phyloP scores from a whole-genome alignment of 2,797 vertebrate species.

The Sebastiscus tertius region DNA sequence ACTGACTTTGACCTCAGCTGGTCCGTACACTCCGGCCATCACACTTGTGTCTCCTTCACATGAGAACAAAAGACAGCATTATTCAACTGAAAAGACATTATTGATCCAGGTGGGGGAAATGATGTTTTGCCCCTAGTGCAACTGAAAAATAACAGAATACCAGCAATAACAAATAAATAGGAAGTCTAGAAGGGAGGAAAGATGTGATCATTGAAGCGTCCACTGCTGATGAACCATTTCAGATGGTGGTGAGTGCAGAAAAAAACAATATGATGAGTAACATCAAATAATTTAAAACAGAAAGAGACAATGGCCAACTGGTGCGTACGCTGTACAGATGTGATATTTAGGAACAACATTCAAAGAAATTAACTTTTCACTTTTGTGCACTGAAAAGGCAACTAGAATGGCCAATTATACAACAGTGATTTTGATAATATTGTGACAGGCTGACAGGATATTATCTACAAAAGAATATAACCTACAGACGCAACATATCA shows the following conservation, averaged over 20 bases:
- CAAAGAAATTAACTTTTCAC: neutral
- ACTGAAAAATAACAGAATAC: neutral
- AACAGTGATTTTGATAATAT: neutral
- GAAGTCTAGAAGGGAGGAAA: neutral
- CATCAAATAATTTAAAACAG: neutral
- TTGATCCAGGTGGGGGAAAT: neutral
- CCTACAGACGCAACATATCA: neutral
- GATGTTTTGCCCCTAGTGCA: neutral
- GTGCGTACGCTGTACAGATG: neutral
- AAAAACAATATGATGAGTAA: neutral
- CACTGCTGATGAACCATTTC: neutral
- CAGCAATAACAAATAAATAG: neutral
- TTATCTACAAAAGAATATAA: neutral
- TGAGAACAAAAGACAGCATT: neutral
- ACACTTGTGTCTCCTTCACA: constrained; percentile 89
- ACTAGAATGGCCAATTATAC: neutral
- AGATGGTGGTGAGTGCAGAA: no score
- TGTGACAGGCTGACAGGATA: neutral
- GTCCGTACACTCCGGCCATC: constrained; percentile 90
- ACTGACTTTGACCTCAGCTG: constrained; percentile 92
- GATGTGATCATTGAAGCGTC: neutral
- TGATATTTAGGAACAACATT: neutral
- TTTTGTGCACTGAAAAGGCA: neutral
- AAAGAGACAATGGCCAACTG: neutral
- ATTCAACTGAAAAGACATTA: neutral